phyloP scores from a whole-genome alignment of 1,140 invertebrate species.

The Caenorhabditis tropicalis region DNA sequence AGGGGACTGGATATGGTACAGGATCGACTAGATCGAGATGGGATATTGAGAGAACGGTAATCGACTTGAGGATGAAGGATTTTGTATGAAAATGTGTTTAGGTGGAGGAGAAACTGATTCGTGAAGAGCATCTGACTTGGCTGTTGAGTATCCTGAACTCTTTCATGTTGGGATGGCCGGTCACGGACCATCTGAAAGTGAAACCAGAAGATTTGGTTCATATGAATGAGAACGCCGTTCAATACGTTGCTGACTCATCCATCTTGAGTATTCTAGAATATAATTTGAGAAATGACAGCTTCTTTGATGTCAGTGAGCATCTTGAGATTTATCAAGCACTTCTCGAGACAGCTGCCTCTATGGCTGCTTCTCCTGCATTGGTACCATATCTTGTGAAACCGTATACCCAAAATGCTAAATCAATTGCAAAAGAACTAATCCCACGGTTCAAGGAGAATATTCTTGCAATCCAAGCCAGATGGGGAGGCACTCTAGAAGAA shows the following conservation, averaged over 20 bases:
- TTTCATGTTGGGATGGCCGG: constrained; percentile 52
- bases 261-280: constrained; percentile 64
- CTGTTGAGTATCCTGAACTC: constrained; percentile 65
- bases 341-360: constrained; percentile 63
- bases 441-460: constrained; percentile 66
- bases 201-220: constrained; percentile 39
- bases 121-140: constrained; percentile 70
- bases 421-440: constrained; percentile 69
- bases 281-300: constrained; percentile 66
- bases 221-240: constrained; percentile 33
- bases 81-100: background rate
- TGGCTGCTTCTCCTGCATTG: constrained; percentile 61
- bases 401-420: constrained; percentile 60
- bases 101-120: constrained; percentile 62
- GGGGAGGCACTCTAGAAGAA: constrained; percentile 62
- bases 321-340: constrained; percentile 71
- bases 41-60: constrained; percentile 90
- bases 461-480: constrained; percentile 57
- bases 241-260: constrained; percentile 46
- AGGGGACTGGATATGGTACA: constrained; percentile 89
- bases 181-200: constrained; percentile 40
- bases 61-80: constrained; percentile 70
- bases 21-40: constrained; percentile 91
- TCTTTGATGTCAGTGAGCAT: constrained; percentile 69
- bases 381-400: constrained; percentile 64